phyloP scores from a whole-genome alignment of 2,113 vertebrate species.

The Tinamus guttatus region DNA sequence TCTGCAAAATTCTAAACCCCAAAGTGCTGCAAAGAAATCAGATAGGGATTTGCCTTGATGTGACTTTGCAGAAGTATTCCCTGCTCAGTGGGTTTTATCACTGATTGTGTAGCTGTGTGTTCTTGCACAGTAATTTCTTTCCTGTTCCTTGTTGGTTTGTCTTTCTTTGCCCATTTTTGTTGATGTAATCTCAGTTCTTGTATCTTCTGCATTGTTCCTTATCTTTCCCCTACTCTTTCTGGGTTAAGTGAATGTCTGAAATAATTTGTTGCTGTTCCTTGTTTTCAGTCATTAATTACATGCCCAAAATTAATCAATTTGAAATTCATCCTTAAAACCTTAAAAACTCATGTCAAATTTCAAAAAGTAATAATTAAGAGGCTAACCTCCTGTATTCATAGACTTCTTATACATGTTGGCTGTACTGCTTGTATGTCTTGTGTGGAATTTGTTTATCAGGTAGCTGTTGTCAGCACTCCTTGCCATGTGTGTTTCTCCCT shows the following conservation, averaged over 20 bases:
- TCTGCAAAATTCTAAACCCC: neutral
- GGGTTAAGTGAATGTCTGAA: neutral
- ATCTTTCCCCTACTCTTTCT: neutral
- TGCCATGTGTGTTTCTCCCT: neutral
- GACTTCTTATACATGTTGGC: neutral
- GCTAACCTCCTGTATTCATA: fast-evolving
- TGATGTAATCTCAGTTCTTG: neutral
- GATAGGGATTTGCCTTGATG: neutral
- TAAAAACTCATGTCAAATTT: neutral
- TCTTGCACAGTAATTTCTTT: neutral
- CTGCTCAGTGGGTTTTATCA: neutral
- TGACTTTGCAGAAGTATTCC: neutral
- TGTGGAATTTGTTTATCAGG: neutral
- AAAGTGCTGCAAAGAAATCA: neutral
- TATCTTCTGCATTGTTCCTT: neutral
- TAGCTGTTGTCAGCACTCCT: neutral
- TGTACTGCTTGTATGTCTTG: neutral
- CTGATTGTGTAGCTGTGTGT: neutral
- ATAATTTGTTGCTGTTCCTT: neutral
- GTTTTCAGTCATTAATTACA: neutral
- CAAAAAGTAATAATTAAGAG: neutral
- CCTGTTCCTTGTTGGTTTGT: neutral
- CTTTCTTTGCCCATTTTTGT: constrained; percentile 1
- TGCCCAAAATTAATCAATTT: neutral
- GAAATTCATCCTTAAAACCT: neutral